Conservation (phyloP, 2,113 vertebrate species). For the Amazona vittata region DNA sequence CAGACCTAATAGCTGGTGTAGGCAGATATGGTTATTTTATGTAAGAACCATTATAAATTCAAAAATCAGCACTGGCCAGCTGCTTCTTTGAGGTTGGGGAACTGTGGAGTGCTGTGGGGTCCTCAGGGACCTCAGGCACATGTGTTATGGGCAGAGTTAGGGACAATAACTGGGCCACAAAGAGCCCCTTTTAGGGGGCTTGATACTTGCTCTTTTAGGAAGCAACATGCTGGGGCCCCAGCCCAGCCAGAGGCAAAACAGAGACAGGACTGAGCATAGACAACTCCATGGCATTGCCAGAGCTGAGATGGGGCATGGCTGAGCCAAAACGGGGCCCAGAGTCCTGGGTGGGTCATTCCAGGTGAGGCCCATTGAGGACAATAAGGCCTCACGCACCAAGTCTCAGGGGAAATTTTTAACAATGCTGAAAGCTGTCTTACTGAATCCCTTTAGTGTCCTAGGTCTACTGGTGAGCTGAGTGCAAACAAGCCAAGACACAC, state of each 20-base stretch:
- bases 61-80: neutral
- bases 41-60: neutral
- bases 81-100: fast-evolving
- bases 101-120: neutral
- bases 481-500: neutral
- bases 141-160: neutral
- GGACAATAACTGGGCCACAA: neutral
- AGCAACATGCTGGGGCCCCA: neutral
- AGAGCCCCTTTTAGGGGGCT: neutral
- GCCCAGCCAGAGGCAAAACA: neutral
- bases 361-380: fast-evolving
- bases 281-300: neutral
- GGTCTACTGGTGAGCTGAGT: neutral
- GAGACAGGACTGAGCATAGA: neutral
- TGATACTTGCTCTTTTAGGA: neutral
- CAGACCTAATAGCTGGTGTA: neutral
- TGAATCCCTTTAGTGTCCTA: neutral
- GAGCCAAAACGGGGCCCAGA: neutral
- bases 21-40: neutral
- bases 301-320: neutral
- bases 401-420: neutral
- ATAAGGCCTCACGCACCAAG: neutral
- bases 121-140: neutral
- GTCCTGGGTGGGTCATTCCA: neutral
- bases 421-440: neutral